Conservation (phyloP, 2,888 invertebrate species). For the Dicyrtomina minuta region DNA sequence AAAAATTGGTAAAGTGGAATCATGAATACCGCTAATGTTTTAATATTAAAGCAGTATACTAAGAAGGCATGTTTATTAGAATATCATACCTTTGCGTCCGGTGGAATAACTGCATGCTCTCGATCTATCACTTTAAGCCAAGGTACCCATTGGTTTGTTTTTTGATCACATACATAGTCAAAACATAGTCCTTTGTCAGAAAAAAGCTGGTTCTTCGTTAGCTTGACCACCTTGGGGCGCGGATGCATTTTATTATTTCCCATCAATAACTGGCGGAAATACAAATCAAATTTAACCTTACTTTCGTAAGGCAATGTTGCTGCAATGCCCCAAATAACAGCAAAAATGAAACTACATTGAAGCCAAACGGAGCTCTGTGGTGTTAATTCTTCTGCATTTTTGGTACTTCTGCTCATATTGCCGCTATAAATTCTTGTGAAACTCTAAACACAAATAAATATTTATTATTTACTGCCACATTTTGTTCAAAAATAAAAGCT, state of each 20-base stretch:
- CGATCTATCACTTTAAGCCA: constrained; percentile 70
- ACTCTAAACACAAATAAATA: constrained; percentile 63
- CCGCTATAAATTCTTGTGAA: constrained; percentile 72
- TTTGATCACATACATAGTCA: constrained; percentile 87
- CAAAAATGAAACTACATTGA: constrained; percentile 82
- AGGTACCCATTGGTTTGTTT: constrained; percentile 87
- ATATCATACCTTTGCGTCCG: constrained; percentile 61
- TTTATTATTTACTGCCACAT: too few species aligned
- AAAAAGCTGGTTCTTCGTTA: constrained; percentile 85
- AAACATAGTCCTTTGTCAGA: constrained; percentile 81
- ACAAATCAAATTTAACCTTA: constrained; percentile 72
- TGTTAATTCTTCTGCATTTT: constrained; percentile 61
- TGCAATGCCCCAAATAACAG: constrained; percentile 83
- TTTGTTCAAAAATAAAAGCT: too few species aligned
- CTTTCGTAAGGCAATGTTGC: constrained; percentile 74
- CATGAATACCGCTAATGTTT: too few species aligned
- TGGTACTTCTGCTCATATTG: constrained; percentile 68
- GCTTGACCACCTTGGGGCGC: constrained; percentile 82
- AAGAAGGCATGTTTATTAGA: too few species aligned
- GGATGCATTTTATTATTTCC: constrained; percentile 73
- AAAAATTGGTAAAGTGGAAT: constrained; percentile 21
- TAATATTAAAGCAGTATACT: too few species aligned
- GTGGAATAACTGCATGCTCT: constrained; percentile 60
- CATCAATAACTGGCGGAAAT: constrained; percentile 74
- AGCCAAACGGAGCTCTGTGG: constrained; percentile 76